Conservation (phyloP, 2,113 vertebrate genomes). For the Nanorana parkeri region DNA sequence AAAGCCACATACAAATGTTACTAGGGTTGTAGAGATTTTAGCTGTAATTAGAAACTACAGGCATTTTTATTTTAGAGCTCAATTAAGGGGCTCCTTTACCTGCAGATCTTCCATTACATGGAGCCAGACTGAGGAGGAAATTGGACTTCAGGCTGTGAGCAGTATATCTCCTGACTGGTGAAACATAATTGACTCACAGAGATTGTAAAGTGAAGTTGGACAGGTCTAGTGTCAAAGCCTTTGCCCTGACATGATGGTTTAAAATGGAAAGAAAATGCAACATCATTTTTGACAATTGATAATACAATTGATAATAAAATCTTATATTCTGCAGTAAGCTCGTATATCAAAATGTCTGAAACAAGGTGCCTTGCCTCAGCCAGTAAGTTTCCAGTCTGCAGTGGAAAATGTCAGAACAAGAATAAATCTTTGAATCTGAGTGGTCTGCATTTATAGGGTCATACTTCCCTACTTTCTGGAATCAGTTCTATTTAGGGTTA, state of each 20-base stretch:
- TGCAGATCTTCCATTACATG: background rate
- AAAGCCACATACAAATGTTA: background rate
- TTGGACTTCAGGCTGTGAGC: conserved; percentile 37
- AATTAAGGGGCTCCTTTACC: conserved; percentile 33
- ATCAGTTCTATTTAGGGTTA: too few species aligned
- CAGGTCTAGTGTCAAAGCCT: background rate
- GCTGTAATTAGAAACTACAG: conserved; percentile 41
- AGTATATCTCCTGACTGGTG: conserved; percentile 14
- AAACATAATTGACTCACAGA: conserved; percentile 18
- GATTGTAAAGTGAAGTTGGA: background rate
- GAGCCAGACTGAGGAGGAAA: conserved; percentile 29
- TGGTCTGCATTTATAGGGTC: too few species aligned
- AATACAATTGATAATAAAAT: too few species aligned
- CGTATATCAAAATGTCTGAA: too few species aligned
- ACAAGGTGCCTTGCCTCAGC: too few species aligned
- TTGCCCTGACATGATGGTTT: conserved; percentile 1
- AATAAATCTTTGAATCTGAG: too few species aligned
- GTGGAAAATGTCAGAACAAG: too few species aligned
- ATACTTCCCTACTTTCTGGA: too few species aligned
- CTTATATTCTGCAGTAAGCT: too few species aligned
- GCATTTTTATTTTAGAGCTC: conserved; percentile 23
- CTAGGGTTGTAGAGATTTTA: conserved; percentile 5
- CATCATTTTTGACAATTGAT: too few species aligned
- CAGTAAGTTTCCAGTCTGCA: too few species aligned
- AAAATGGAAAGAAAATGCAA: too few species aligned